Base-by-base conservation (phyloP, 2,888 invertebrate species). In the Fabriciana adippe region DNA sequence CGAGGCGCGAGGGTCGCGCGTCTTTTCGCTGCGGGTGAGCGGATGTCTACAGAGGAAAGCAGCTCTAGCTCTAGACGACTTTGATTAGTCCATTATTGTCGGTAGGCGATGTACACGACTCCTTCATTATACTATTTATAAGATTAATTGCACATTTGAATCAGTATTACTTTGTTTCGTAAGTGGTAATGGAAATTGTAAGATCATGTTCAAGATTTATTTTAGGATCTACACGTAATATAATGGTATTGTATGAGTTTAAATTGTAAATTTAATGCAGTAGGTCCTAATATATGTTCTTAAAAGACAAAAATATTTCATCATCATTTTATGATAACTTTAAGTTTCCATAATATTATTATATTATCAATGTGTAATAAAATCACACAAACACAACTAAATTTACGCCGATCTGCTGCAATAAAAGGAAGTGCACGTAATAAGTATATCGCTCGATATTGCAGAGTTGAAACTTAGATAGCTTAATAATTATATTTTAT, bases 401-500 rank as follows among this genome's bases (percentile, higher is more conserved):
- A 3, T 31, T 31, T 31, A 35, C 35, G 35, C 8, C 8, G 35
- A 35, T 35, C 35, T 35, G 8, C 35, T 35, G 35, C 35, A 47
- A 14, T 26, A 4, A 26, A 26, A 26, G 4, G 26, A 5, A 26
- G 26, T 26, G 3, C 4, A 26, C 26, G 26, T 26, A 26, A 26
- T 26, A 26, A 26, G 26, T 26, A 26, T 26, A 4, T 26, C 26
- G 26, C 26, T 26, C 26, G 21, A 21, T 26, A 26, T 8, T 47
- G 16, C 14, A 26, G 31, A 31, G 6, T 15, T 55, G 62, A n/a
- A 53, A 26, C 14, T 31, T 55, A 15, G 11, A 63, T 55, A 55
- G 55, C 47, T 63, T 48, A 41, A 50, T 50, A 60, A 63, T n/a
- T n/a, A n/a, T 55, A 63, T 55, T 55, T 47, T n/a, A 55, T 63